phyloP scores from a whole-genome alignment of 2,113 vertebrate genomes.

The Nibea albiflora region DNA sequence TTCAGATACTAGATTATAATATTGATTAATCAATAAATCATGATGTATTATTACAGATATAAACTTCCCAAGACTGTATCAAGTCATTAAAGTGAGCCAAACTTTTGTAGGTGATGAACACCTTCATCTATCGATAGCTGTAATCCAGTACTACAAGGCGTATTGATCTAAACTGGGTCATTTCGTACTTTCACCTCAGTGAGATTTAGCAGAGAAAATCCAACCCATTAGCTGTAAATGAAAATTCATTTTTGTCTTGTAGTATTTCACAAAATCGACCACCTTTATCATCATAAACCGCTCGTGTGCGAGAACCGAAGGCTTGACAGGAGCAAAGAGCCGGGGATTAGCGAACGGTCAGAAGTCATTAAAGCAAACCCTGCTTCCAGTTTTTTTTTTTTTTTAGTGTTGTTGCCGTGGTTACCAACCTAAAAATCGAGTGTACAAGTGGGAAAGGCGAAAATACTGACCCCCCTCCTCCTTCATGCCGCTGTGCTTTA shows the following conservation, averaged over 20 bases:
- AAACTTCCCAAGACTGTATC: no score
- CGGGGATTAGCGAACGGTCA: slow-evolving; percentile 25
- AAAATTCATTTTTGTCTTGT: neutral
- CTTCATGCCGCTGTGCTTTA: slow-evolving; percentile 81
- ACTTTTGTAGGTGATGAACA: no score
- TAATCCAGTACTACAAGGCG: no score
- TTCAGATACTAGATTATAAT: no score
- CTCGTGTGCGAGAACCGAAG: neutral
- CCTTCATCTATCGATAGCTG: no score
- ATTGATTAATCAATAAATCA: no score
- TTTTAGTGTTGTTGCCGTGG: neutral
- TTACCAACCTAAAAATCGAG: neutral
- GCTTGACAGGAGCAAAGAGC: slow-evolving; percentile 2
- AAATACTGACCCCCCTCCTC: slow-evolving; percentile 52
- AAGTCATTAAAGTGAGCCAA: no score
- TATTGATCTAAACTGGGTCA: no score
- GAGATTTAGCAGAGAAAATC: neutral
- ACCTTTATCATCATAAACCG: neutral
- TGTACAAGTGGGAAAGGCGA: neutral
- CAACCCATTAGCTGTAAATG: neutral
- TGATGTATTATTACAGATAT: no score
- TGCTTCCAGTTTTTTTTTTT: neutral
- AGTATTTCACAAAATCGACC: neutral
- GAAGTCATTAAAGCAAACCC: slow-evolving; percentile 12
- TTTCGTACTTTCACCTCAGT: no score